Base-by-base conservation (phyloP, 2,888 invertebrate species). In the Drosophila prostipennis region DNA sequence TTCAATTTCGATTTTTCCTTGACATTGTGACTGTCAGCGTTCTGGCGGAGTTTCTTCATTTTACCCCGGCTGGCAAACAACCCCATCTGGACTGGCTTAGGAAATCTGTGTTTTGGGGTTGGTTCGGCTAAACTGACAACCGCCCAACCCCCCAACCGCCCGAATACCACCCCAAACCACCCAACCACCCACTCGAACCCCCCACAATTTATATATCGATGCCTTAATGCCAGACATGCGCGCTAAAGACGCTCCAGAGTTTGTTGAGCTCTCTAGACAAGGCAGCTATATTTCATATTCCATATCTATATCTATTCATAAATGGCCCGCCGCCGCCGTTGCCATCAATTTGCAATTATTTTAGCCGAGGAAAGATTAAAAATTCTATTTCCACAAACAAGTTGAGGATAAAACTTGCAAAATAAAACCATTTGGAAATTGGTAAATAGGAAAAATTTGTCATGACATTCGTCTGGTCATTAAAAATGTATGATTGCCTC, bases 101-200 rank as follows among this genome's bases (percentile, higher is more conserved):
- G 59, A 82, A 85, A 86, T 86, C 81, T 83, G 81, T 80, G 87
- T 76, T 80, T 86, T 86, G 84, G 82, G 82, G 82, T 86, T 83
- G 87, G 68, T 82, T 59, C 37, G 36, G 39, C 39, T 42, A 40
- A 40, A 45, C 43, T 42, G 49, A 48, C 71, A 48, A 49, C 61
- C 68, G 58, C 53, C 43, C 71, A 48, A 49, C 61, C 68, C 58
- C 53, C 43, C 53, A 45, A 13, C 11, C 57, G 14, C 73, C 80
- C 53, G 53, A 23, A 3, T 23, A 63, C 65, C 59, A 42, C 29
- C 29, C 29, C 6, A 29, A 29, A 29, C 7, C 29, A 29, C 52
- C 72, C 72, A 52, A 29, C 60, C 57, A 32, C 55, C 56, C 39
- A 52, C 34, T 34, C 45, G 45, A 34, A 46, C 59, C 19, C 45